A percentile compares a stretch with the other conserved stretches of the same genome.
Conservation (phyloP, 2,888 invertebrate species). For the Megaustenia siamemsis region DNA sequence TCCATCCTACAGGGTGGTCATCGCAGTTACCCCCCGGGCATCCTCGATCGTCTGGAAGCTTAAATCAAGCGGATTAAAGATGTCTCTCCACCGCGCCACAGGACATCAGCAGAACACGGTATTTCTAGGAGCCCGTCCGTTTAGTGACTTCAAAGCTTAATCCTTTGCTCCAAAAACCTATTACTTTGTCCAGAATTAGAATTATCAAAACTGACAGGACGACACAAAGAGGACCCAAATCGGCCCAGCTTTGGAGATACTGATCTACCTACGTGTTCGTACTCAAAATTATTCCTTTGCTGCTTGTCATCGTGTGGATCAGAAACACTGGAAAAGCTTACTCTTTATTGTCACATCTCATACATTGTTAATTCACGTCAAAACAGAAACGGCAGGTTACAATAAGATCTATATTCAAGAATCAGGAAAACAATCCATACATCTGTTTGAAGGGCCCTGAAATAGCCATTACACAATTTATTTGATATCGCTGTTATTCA, state of each 20-base stretch:
- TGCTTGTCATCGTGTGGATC: background rate
- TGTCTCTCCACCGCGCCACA: background rate
- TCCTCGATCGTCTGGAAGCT: background rate
- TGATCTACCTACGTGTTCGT: too few relatives aligned
- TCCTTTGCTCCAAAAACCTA: background rate
- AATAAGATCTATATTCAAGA: too few relatives aligned
- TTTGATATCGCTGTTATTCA: too few relatives aligned
- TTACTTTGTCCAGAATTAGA: background rate
- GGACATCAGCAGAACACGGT: background rate
- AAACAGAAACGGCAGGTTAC: too few relatives aligned
- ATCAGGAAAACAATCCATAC: too few relatives aligned
- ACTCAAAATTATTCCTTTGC: background rate
- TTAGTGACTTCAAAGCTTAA: background rate
- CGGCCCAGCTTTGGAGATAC: background rate
- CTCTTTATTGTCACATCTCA: too few relatives aligned
- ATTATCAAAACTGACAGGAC: background rate
- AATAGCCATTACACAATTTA: too few relatives aligned
- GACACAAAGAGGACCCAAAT: background rate
- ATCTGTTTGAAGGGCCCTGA: too few relatives aligned
- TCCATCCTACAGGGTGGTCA: background rate
- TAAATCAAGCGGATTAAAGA: conserved; percentile 18
- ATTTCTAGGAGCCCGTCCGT: background rate
- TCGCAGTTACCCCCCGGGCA: background rate
- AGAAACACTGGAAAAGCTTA: too few relatives aligned
- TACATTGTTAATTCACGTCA: too few relatives aligned